Conservation (phyloP, 2,888 invertebrate genomes). For the Petrophora chlorosata region DNA sequence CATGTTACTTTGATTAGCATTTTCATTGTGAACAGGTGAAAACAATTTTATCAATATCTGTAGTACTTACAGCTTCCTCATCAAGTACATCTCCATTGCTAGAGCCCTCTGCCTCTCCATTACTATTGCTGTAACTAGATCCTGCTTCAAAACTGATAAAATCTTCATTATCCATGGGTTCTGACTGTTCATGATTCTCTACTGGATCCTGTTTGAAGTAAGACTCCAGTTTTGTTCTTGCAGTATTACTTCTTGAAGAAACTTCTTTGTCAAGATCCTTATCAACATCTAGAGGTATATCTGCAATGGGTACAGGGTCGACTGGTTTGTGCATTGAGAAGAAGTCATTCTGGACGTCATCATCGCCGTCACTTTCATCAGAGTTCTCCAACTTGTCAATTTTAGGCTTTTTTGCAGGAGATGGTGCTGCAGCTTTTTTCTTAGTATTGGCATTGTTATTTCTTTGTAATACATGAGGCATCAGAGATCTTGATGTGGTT, state of each 20-base stretch:
- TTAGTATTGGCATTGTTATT: conserved; percentile 51
- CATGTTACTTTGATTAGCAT: no score
- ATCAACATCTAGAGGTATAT: conserved; percentile 57
- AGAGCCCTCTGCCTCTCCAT: conserved; percentile 35
- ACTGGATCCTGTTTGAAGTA: conserved; percentile 64
- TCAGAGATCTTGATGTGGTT: conserved; percentile 57
- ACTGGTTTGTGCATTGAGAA: conserved; percentile 80
- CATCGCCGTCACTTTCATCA: conserved; percentile 78
- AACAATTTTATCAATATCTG: not conserved
- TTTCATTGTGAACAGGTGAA: no score
- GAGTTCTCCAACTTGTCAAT: conserved; percentile 49
- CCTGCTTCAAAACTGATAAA: conserved; percentile 38
- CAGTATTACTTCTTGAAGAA: conserved; percentile 20
- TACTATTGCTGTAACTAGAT: conserved; percentile 39
- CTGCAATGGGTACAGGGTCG: conserved; percentile 66
- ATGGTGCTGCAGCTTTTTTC: conserved; percentile 48
- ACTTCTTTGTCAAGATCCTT: conserved; percentile 38
- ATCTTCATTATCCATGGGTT: conserved; percentile 26
- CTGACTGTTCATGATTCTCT: conserved; percentile 37
- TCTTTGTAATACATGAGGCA: conserved; percentile 76
- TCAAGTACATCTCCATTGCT: conserved; percentile 54
- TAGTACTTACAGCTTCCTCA: conserved; percentile 76
- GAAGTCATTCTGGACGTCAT: conserved; percentile 76
- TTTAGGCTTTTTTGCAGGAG: conserved; percentile 52
- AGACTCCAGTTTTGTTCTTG: conserved; percentile 59